Evolutionary conservation across 2,797 vertebrate genomes (phyloP).

Genomic region (Oreochromis mossambicus): DNA sequence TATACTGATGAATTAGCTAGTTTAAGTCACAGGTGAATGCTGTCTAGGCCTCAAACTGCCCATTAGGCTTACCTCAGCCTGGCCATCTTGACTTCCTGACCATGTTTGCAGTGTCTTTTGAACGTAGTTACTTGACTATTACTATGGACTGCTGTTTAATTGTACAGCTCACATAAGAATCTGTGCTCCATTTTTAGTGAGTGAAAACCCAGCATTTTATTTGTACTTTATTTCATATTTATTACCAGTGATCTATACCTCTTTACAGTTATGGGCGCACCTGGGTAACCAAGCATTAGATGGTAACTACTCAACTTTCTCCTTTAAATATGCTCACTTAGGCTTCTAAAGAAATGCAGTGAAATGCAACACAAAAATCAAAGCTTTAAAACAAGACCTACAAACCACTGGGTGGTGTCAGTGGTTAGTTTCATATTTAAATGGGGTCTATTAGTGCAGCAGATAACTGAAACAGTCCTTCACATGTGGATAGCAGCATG

Average conservation of each 20-base stretch:
- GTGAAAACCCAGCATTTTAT: background rate
- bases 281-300: background rate
- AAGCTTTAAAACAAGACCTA: no score
- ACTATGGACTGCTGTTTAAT: background rate
- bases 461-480: no score
- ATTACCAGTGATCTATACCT: background rate
- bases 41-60: background rate
- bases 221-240: background rate
- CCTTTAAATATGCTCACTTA: no score
- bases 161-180: background rate
- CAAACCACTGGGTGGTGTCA: no score
- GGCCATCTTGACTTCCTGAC: background rate
- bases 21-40: background rate
- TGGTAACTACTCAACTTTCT: no score
- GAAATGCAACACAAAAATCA: no score
- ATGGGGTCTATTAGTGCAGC: no score
- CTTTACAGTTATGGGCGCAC: background rate
- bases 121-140: background rate
- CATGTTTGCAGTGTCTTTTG: background rate
- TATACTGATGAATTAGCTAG: background rate
- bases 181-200: background rate
- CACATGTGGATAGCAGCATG: no score
- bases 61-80: background rate
- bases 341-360: no score
- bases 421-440: no score